Evolutionary conservation across 2,888 invertebrate species (phyloP).

Genomic region (Nephrotoma guestfalica): DNA sequence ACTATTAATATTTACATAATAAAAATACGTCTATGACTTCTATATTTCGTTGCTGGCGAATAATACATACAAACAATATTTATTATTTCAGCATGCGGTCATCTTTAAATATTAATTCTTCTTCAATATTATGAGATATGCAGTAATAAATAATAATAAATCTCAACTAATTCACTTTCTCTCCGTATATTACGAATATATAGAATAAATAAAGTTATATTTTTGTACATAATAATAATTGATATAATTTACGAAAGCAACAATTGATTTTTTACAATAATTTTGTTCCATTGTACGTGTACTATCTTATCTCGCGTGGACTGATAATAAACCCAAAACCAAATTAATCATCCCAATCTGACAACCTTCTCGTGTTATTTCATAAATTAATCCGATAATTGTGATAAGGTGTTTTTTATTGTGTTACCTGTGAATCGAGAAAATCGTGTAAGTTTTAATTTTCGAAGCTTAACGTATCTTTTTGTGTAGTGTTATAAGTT

Average conservation of each 20-base stretch:
- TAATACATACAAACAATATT: neutral
- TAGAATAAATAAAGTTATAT: neutral
- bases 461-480: neutral
- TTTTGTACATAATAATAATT: neutral
- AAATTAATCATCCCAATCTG: neutral
- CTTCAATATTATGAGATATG: neutral
- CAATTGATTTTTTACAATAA: neutral
- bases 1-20: neutral
- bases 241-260: neutral
- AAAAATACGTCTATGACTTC: neutral
- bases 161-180: neutral
- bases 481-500: neutral
- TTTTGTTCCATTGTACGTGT: neutral
- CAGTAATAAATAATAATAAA: neutral
- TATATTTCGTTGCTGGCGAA: neutral
- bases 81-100: neutral
- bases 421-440: too few relatives aligned
- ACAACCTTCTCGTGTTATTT: neutral
- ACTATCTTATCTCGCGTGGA: neutral
- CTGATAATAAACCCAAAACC: neutral
- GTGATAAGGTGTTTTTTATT: neutral
- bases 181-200: neutral
- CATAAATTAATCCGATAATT: neutral
- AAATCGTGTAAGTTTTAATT: neutral
- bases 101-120: neutral